Conservation (phyloP, 2,888 invertebrate genomes). For the Anagyrus pseudococci region DNA sequence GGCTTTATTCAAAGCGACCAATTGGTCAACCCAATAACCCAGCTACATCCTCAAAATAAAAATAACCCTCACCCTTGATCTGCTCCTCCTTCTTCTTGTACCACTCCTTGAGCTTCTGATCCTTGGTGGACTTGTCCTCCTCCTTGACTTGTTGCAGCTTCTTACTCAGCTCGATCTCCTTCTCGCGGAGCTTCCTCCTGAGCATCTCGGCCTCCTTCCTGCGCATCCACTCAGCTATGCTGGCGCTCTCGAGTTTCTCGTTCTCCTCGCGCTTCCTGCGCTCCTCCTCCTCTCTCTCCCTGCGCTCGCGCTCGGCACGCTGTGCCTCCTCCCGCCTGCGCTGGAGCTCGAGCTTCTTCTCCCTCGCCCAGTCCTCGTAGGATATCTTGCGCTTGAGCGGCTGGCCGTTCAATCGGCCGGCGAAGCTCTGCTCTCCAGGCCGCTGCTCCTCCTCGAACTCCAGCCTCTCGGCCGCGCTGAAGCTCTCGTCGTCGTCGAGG, state of each 20-base stretch:
- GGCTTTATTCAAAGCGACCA: too few species aligned
- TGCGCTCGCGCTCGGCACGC: slow-evolving; percentile 40
- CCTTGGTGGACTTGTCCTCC: slow-evolving; percentile 48
- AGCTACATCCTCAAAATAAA: too few species aligned
- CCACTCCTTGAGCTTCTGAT: slow-evolving; percentile 63
- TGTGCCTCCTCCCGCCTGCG: slow-evolving; percentile 55
- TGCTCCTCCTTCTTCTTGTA: slow-evolving; percentile 67
- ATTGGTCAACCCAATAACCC: too few species aligned
- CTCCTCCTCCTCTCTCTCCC: slow-evolving; percentile 44
- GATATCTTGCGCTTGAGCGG: slow-evolving; percentile 52
- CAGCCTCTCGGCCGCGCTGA: neutral
- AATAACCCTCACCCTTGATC: slow-evolving; percentile 63
- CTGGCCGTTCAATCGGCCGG: slow-evolving; percentile 34
- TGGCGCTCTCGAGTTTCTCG: slow-evolving; percentile 59
- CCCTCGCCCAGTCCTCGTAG: slow-evolving; percentile 67
- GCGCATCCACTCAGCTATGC: slow-evolving; percentile 60
- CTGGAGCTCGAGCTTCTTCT: slow-evolving; percentile 58
- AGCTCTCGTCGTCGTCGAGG: neutral
- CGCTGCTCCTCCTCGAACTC: neutral
- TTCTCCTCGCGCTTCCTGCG: slow-evolving; percentile 54
- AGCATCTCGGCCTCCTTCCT: slow-evolving; percentile 59
- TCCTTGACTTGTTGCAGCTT: slow-evolving; percentile 54
- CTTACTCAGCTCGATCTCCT: slow-evolving; percentile 63
- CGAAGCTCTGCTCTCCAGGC: neutral
- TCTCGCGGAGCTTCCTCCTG: slow-evolving; percentile 61